Conservation (phyloP, 1,140 invertebrate species). For the Aethina tumida region DNA sequence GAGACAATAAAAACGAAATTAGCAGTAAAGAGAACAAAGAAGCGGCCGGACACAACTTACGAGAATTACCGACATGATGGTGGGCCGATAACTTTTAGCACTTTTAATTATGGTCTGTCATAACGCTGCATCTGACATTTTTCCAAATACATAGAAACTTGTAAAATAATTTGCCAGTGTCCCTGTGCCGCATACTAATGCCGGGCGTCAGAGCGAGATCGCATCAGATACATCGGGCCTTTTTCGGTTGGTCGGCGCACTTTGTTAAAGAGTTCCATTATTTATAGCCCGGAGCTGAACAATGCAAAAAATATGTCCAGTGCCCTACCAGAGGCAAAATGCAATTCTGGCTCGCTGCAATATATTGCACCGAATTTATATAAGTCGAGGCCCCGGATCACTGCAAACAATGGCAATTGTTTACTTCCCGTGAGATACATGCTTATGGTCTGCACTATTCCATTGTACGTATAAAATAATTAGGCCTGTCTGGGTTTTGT, state of each 20-base stretch:
- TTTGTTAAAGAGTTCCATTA: slow-evolving; percentile 32
- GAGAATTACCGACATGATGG: slow-evolving; percentile 3
- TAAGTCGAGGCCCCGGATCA: slow-evolving; percentile 24
- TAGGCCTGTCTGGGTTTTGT: no score
- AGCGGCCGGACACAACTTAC: slow-evolving; percentile 1
- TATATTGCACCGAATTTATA: slow-evolving; percentile 30
- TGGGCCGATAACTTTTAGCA: slow-evolving; percentile 16
- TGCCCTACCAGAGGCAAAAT: slow-evolving; percentile 25
- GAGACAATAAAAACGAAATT: slow-evolving; percentile 2
- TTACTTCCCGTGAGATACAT: slow-evolving; percentile 8
- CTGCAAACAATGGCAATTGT: slow-evolving; percentile 22
- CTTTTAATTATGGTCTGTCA: slow-evolving; percentile 17
- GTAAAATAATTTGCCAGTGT: slow-evolving; percentile 22
- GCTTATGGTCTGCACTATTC: no score
- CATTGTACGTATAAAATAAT: no score
- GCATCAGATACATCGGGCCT: slow-evolving; percentile 12
- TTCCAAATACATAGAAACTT: slow-evolving; percentile 23
- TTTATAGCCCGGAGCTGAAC: slow-evolving; percentile 27
- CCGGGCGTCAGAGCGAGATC: slow-evolving; percentile 13
- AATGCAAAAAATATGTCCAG: slow-evolving; percentile 33
- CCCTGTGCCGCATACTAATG: slow-evolving; percentile 20
- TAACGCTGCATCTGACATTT: slow-evolving; percentile 21
- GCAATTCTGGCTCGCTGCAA: slow-evolving; percentile 26
- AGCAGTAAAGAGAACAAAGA: slow-evolving; percentile 5
- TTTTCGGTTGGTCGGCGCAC: slow-evolving; percentile 25